Conservation (phyloP, 2,797 vertebrate species). For the Agapornis canus region DNA sequence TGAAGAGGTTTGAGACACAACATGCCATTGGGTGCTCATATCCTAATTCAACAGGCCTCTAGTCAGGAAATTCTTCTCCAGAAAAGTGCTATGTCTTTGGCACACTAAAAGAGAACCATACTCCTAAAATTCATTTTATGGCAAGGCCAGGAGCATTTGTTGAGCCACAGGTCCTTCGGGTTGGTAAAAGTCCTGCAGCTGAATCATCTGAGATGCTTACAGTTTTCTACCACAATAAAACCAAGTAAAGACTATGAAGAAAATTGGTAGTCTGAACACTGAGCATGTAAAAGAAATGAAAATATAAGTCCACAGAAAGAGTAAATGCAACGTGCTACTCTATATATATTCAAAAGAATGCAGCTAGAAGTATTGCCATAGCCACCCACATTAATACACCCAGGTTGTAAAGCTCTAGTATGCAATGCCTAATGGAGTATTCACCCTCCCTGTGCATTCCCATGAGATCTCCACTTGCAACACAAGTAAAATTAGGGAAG, state of each 20-base stretch:
- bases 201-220: not conserved
- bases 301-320: not conserved
- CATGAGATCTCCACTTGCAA: not conserved
- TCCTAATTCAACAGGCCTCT: not conserved
- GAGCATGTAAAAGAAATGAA: not conserved
- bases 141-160: not conserved
- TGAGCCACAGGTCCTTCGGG: not conserved
- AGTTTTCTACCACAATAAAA: not conserved
- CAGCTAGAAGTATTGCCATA: not conserved
- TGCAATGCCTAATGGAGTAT: not conserved
- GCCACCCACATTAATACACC: not conserved
- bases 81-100: not conserved
- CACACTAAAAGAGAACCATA: not conserved
- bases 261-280: not conserved
- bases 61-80: not conserved
- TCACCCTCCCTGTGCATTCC: not conserved
- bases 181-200: not conserved
- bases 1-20: not conserved
- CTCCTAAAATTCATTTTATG: not conserved
- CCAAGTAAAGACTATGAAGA: not conserved
- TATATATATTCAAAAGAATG: not conserved
- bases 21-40: not conserved
- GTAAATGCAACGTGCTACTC: not conserved
- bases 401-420: not conserved
- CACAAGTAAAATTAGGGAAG: slow-evolving; percentile 2